phyloP scores from a whole-genome alignment of 2,888 invertebrate species.

The Ceramica pisi region DNA sequence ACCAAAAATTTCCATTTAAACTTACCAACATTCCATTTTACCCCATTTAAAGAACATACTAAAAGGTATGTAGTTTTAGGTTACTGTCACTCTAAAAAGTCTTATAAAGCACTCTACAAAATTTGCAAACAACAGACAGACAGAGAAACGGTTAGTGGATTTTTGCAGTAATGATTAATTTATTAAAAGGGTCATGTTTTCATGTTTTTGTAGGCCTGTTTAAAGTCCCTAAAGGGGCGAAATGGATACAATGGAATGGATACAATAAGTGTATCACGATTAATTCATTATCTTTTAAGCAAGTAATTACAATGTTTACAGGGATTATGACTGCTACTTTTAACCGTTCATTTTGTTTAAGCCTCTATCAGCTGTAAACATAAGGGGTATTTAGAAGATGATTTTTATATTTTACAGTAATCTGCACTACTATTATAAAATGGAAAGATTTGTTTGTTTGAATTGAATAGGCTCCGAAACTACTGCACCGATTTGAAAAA shows the following conservation, averaged over 20 bases:
- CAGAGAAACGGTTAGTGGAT: not conserved
- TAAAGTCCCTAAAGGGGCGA: constrained; percentile 22
- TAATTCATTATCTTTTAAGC: constrained; percentile 12
- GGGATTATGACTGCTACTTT: not conserved
- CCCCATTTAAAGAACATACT: not conserved
- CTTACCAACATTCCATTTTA: not conserved
- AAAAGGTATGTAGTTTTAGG: too few species aligned
- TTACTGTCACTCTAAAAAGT: not conserved
- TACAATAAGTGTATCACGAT: constrained; percentile 22
- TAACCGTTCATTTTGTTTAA: not conserved
- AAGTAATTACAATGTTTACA: not conserved
- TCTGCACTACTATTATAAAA: too few species aligned
- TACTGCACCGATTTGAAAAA: too few species aligned
- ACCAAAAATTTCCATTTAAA: not conserved
- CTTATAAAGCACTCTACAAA: not conserved
- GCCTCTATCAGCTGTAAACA: not conserved
- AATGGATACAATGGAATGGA: constrained; percentile 16
- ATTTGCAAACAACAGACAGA: constrained; percentile 6
- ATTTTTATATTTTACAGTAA: too few species aligned
- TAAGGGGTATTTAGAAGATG: not conserved
- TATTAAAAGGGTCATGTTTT: constrained; percentile 31
- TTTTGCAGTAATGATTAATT: constrained; percentile 21
- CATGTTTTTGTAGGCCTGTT: constrained; percentile 22
- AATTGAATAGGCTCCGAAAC: too few species aligned
- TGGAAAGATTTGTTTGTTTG: too few species aligned